Base-by-base conservation (phyloP, 2,888 invertebrate genomes). In the Callyntrura guangdongensis region DNA sequence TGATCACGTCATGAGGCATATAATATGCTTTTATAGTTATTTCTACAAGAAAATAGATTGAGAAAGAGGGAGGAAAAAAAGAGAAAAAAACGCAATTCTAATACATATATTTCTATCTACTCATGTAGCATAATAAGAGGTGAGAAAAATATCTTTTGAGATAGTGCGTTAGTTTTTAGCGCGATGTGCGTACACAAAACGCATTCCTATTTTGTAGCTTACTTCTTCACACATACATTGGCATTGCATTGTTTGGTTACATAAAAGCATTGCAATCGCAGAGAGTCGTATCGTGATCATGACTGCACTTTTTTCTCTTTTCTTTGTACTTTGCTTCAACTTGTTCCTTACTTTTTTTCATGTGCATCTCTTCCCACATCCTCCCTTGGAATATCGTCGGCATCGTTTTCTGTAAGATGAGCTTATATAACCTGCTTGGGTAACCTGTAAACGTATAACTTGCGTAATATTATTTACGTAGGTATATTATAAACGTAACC, bases 231-330 rank as follows among this genome's bases (percentile, higher is more conserved):
- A 36, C 36, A 36, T 36, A 36, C 36, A 36, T 36, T 36, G 36
- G 47, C 47, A 74, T 74, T 14, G 69, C 17, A 69, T 36, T 69
- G 45, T 45, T 69, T 22, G 14, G 25, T 77, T 77, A 77, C 53
- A 77, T 25, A 53, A 77, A 77, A 49, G 69, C 8, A 14, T 17
- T 69, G 69, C 69, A n/a, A 69, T 36, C 36, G 36, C 36, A 36
- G 36, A 36, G 36, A 36, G 36, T 36, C 69, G 69, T n/a, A 69
- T 36, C 69, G 69, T n/a, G 36, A 22, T 72, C 47, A 72, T 72
- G 72, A 72, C 72, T 77, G 77, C 77, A 77, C 77, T 53, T 77
- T 77, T 69, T 74, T 74, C 47, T 22, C 22, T 74, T 49, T 20
- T 17, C 45, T 72, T 72, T 47, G 64, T 64, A 14, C 64, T 25